Evolutionary conservation across 2,888 invertebrate species (phyloP), one percentile per base, ranked within the genome.

Genomic region (Leucophenga maculata): DNA sequence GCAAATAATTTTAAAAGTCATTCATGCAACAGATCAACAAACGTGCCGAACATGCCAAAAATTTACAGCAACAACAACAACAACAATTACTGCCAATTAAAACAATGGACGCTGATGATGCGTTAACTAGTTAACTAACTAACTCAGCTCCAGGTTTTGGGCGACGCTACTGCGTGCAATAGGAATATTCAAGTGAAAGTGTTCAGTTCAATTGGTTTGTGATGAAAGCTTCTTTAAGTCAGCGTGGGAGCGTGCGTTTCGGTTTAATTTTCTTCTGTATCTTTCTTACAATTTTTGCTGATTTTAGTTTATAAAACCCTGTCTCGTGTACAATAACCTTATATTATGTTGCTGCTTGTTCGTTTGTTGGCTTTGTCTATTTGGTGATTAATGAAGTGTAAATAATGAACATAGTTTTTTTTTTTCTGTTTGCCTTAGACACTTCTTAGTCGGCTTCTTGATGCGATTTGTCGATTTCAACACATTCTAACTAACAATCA

Each of bases 1-100:
- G 80, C 80, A 83, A 83, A 80, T 83, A 83, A 83, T 83, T 83
- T 80, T 81, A 83, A 83, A 83, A 80, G 80, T 81, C 80, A 80
- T 80, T 83, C 83, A 81, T 81, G 82, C 83, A 83, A 83, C 70
- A 74, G 72, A 32, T 16, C 22, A 55, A 55, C 18, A 55, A 52
- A 55, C 18, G 22, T 13, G 11, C 55, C 31, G 4, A 14, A 31
- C 31, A 57, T 54, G 31, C 57, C 22, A 57, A 57, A 57, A 57
- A 26, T 26, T 26, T 26, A 57, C 20, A 57, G 26, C 70, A 68
- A 65, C 65, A 69, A 69, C 71, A 71, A 67, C 68, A 72, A 72
- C 72, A 70, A 71, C 71, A 69, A 71, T 67, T 71, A 65, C 72
- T 70, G 71, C 70, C 75, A 72, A 67, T 69, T 71, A n/a, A 39